Base-by-base conservation (phyloP, 2,797 vertebrate genomes). In the Phoeniculus purpureus region DNA sequence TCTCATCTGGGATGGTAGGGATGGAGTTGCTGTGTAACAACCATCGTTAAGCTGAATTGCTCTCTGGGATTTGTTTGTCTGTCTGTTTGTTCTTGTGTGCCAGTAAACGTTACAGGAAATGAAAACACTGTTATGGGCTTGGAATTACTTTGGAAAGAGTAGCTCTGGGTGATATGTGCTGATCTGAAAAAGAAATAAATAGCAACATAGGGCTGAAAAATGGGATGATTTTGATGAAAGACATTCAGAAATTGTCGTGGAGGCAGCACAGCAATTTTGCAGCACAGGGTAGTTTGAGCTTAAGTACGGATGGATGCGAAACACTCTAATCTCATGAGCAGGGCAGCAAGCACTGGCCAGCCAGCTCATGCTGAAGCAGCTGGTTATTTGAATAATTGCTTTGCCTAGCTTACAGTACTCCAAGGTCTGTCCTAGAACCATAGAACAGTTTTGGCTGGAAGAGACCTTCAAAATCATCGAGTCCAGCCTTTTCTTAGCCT, bases 71-170 rank as follows among this genome's bases (percentile, higher is more conserved):
- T 95, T 92, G 87, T 84, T 73, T 87, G 31, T 90, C 20, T 91
- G 80, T 89, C 48, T 93, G 55, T 79, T 67, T 89, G 65, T 22
- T 75, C 91, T 94, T 68, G 62, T 61, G 65, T 87, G 74, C 48
- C 66, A 81, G 70, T 68, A 72, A 87, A 55, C 20, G 59, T 81
- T 76, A 75, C 12, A 56, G 90, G 82, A 87, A 87, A 93, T 78
- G 87, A 91, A 94, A 95, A 76, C 60, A 70, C 1, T 4, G 58
- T 89, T 93, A 81, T 7, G 50, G 71, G 50, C 70, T 92, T 92
- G 87, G 85, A 93, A 94, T 95, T 86, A 56, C 83, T 82, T 67
- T 56, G 81, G 71, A 59, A 93, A 95, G 16, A 91, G 13, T 48
- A 82, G 70, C 64, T 65, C 86, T 9, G 51, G 68, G 55, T 94